These are phyloP conservation scores for Magallana ariakensis DNA, from an alignment of 1,140 invertebrate species.

Conservation along the genomic window DNA sequence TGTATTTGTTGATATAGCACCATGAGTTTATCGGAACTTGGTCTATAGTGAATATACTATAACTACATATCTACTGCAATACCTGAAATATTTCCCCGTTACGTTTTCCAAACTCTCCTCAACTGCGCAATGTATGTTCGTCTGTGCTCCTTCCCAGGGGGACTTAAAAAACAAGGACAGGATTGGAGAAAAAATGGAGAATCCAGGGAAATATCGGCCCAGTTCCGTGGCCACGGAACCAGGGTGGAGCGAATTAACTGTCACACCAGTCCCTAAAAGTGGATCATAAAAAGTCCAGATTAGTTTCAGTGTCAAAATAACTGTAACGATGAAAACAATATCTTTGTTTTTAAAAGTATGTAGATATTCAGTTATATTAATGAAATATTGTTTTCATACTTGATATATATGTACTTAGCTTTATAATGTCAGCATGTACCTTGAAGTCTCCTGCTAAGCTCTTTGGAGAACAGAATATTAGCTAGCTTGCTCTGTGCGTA, in stretches of 20 bases:
- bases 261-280: slow-evolving; percentile 49
- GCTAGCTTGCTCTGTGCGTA: slow-evolving; percentile 83
- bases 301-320: no score
- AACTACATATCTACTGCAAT: background rate
- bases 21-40: no score
- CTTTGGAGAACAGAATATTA: slow-evolving; percentile 78
- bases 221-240: slow-evolving; percentile 51
- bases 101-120: slow-evolving; percentile 87
- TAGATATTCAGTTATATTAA: no score
- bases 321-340: no score
- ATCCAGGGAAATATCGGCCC: slow-evolving; percentile 68
- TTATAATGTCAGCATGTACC: slow-evolving; percentile 45
- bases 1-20: no score
- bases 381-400: no score
- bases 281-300: background rate
- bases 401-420: no score
- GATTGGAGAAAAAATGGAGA: background rate
- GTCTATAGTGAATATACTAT: no score
- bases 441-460: slow-evolving; percentile 76
- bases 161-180: slow-evolving; percentile 50
- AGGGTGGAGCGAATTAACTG: slow-evolving; percentile 50
- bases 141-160: slow-evolving; percentile 74
- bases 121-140: slow-evolving; percentile 76
- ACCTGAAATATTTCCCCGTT: slow-evolving; percentile 89
- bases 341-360: no score